Base-by-base conservation (phyloP, 2,113 vertebrate species). In the Poeciliopsis turrubarensis region DNA sequence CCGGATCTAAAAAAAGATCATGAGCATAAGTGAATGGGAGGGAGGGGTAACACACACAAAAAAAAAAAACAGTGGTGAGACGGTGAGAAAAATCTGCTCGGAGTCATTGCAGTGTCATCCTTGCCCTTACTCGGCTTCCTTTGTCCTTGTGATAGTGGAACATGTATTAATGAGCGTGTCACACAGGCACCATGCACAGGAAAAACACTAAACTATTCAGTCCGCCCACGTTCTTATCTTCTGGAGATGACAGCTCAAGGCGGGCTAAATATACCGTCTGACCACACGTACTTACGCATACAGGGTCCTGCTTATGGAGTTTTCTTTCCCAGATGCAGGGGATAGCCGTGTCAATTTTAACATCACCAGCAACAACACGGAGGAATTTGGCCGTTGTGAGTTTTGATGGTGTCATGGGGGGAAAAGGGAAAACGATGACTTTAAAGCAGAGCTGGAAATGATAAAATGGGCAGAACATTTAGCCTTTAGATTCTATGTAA, bases 211-310 rank as follows among this genome's bases (percentile, higher is more conserved):
- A 32, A 57, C 79, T 75, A 69, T 77, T 81, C 78, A 75, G 67
- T 72, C 73, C 65, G 73, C 75, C 84, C 72, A 79, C 44, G 0
- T 76, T 74, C 81, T 84, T 84, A 86, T 81, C 70, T 29, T 70
- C 82, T 77, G 82, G 78, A 81, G 69, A 84, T 88, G 87, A 83
- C 86, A 79, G 75, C 81, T 88, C 82, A 78, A 78, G 84, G 80
- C 85, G 78, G 70, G 17, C 72, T 86, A 69, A 63, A 83, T 83
- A 68, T 70, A 81, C 67, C 26, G 64, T 72, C 73, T 80, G 83
- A 84, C 75, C 85, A 85, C 83, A 73, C 81, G 78, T 25, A 68
- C 68, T 70, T 37, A 37, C 73, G 81, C 82, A 87, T 84, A 87
- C 70, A 63, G 69, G 25, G 65, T 80, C 65, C 87, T 90, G 82